Evolutionary conservation across 2,888 invertebrate species (phyloP), one percentile per base, ranked within the genome.

Genomic region (Drosophila pseudotalamancana): DNA sequence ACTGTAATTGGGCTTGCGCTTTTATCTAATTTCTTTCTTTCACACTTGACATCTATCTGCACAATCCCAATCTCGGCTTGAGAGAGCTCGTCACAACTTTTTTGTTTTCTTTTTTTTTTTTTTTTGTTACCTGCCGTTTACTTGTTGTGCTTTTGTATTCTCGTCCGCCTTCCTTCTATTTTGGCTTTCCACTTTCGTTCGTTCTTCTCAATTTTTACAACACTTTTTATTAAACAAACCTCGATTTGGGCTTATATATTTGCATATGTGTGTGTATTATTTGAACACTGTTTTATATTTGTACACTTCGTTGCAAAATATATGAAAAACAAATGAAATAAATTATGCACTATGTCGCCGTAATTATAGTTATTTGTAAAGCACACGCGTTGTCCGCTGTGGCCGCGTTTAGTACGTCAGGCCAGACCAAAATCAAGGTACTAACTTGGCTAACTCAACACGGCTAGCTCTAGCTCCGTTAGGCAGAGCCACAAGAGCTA

Each of bases 331-430:
- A 70, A 67, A 55, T 63, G 31, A 54, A 80, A 61, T 63, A 63
- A 65, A 78, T 9, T 42, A 62, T 71, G 57, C 65, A 71, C 59
- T 54, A 62, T 68, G 61, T 60, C 50, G 61, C 64, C 61, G 75
- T 61, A 61, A 61, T 57, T 68, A 35, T 71, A 34, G 11, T 59
- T 60, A 37, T 71, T 68, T 46, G 31, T 43, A 35, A 66, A 70
- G 61, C 77, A 67, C 74, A 83, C 87, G 81, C 88, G 77, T 77
- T 61, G 59, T 83, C 71, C 84, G 84, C 68, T 68, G 54, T 70
- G 59, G 57, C 66, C 83, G 83, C 64, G 76, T 61, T 73, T 73
- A 64, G 68, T 87, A 65, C 72, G 77, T 71, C 73, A 67, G 79
- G 71, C 67, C 69, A 79, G 73, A 76, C 68, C 63, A 68, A 81